A percentile compares a stretch with the other conserved stretches of the same genome.
These are phyloP conservation scores for Aphodius granarius DNA, from an alignment of 2,888 invertebrate genomes.

Conservation along the genomic window DNA sequence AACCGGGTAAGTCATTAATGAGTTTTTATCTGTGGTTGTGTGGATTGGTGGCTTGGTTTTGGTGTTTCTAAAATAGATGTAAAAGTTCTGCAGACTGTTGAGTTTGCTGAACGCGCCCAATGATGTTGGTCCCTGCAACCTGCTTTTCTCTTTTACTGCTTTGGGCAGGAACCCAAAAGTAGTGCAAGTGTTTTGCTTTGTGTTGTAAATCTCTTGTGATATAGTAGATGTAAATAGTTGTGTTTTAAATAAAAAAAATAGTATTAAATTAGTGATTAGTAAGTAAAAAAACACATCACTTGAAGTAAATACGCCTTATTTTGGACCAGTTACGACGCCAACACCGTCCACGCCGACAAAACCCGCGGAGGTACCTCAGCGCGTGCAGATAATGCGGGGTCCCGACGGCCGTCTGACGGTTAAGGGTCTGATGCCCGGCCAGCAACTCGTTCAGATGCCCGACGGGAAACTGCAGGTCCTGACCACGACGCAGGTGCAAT, in stretches of 20 bases:
- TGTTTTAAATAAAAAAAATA: too few species aligned
- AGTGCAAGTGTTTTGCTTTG: too few species aligned
- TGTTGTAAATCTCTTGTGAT: not conserved
- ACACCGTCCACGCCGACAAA: slow-evolving; percentile 37
- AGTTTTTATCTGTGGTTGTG: not conserved
- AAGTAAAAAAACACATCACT: too few species aligned
- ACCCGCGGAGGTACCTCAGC: slow-evolving; percentile 60
- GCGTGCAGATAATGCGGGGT: slow-evolving; percentile 87
- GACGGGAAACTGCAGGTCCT: slow-evolving; percentile 91
- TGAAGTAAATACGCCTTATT: too few species aligned
- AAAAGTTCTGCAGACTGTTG: too few species aligned
- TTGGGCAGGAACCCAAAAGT: too few species aligned
- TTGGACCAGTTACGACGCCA: slow-evolving; percentile 34
- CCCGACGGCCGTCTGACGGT: slow-evolving; percentile 92
- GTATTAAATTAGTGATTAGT: too few species aligned
- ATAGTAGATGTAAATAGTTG: too few species aligned
- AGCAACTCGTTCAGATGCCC: slow-evolving; percentile 89
- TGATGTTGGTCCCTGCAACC: not conserved
- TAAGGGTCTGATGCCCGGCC: slow-evolving; percentile 87
- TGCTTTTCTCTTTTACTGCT: too few species aligned
- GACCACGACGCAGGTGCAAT: slow-evolving; percentile 62
- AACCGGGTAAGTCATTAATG: slow-evolving; percentile 40
- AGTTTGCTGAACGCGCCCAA: not conserved
- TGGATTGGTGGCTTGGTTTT: slow-evolving; percentile 15
- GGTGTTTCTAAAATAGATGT: slow-evolving; percentile 11